These are phyloP conservation scores for Rhodinocichla rosea DNA, from an alignment of 2,113 vertebrate genomes.

Conservation along the genomic window DNA sequence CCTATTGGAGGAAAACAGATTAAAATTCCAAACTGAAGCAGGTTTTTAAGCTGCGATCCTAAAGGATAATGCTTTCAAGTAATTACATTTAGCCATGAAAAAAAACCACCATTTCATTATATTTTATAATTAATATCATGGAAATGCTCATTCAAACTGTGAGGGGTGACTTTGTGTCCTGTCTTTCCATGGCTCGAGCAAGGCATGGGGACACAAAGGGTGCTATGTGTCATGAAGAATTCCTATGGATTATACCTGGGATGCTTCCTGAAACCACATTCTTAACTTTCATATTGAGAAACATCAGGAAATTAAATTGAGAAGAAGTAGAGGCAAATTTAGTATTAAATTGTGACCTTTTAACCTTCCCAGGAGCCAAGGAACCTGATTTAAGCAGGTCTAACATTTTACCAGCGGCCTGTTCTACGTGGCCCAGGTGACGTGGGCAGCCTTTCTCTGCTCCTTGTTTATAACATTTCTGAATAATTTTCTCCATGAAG, in stretches of 20 bases:
- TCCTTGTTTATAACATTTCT: not conserved
- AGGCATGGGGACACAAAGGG: not conserved
- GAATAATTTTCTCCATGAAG: not conserved
- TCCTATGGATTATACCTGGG: not conserved
- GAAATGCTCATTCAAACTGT: not conserved
- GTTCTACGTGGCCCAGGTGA: not conserved
- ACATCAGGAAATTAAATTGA: not conserved
- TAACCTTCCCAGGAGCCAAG: not conserved
- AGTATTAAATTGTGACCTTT: not conserved
- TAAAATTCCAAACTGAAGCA: slow-evolving; percentile 9
- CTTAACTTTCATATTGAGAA: not conserved
- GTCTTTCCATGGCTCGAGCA: not conserved
- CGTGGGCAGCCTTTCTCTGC: not conserved
- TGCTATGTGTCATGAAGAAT: not conserved
- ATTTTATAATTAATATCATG: not conserved
- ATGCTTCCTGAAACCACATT: not conserved
- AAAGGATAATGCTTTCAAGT: slow-evolving; percentile 4
- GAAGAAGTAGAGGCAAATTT: not conserved
- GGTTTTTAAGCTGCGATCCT: not conserved
- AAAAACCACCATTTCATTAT: not conserved
- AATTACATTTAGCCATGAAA: not conserved
- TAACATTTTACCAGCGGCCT: not conserved
- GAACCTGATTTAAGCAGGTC: not conserved
- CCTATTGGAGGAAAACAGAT: not conserved
- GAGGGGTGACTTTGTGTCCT: not conserved